Evolutionary conservation across 2,888 invertebrate species (phyloP).

Genomic region (Melinopterus prodromus): DNA sequence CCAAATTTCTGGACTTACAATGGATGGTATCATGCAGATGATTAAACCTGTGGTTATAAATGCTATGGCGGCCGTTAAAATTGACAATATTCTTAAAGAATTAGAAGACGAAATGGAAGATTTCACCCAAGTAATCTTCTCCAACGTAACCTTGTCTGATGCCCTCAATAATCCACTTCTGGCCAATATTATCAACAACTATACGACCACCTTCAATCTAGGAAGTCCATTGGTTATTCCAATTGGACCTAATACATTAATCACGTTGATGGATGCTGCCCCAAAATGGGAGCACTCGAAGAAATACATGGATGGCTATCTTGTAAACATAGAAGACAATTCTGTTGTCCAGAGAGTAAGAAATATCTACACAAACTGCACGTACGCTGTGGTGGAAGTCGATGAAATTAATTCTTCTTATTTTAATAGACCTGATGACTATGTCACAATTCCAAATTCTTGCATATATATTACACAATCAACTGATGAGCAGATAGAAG

Average conservation of each 20-base stretch:
- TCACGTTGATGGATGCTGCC: conserved; percentile 29
- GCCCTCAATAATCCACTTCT: conserved; percentile 33
- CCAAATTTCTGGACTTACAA: conserved; percentile 16
- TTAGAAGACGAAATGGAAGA: conserved; percentile 9
- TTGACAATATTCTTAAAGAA: conserved; percentile 5
- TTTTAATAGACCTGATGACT: neutral
- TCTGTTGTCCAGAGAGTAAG: neutral
- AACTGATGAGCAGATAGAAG: conserved; percentile 20
- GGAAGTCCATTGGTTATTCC: conserved; percentile 35
- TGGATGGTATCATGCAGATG: conserved; percentile 30
- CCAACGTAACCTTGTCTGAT: conserved; percentile 29
- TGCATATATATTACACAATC: conserved; percentile 36
- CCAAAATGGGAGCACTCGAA: conserved; percentile 5
- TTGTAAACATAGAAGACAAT: conserved; percentile 25
- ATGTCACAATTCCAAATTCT: conserved; percentile 7
- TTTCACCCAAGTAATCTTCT: conserved; percentile 4
- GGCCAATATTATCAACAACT: conserved; percentile 30
- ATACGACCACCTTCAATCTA: conserved; percentile 31
- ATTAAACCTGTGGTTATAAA: conserved; percentile 18
- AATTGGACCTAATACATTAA: conserved; percentile 29
- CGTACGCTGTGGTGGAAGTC: conserved; percentile 15
- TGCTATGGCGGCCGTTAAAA: neutral
- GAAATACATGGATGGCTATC: neutral
- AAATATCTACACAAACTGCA: conserved; percentile 15
- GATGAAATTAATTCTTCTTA: conserved; percentile 16